Conservation (phyloP, 2,888 invertebrate species). For the Hyalella azteca region DNA sequence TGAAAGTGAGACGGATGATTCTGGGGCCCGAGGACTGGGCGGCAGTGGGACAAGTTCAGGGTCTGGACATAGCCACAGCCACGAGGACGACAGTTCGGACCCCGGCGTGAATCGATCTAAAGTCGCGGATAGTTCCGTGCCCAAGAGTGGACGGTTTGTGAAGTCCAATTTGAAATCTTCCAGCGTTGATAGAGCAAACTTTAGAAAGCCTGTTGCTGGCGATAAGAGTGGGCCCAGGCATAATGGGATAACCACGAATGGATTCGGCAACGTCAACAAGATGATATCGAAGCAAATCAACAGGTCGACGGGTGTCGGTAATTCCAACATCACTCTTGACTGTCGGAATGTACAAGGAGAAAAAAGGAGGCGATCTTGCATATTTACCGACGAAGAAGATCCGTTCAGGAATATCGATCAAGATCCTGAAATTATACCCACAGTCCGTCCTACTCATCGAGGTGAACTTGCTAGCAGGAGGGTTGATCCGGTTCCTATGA, state of each 20-base stretch:
- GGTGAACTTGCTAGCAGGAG: not conserved
- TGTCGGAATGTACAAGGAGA: conserved; percentile 55
- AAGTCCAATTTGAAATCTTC: conserved; percentile 39
- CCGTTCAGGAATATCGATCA: conserved; percentile 39
- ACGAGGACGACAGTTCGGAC: conserved; percentile 55
- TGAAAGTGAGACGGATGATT: conserved; percentile 57
- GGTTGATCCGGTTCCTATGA: not conserved
- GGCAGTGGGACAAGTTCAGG: conserved; percentile 49
- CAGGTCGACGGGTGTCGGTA: conserved; percentile 21
- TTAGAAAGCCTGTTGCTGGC: not conserved
- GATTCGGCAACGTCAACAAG: conserved; percentile 56
- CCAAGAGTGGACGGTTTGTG: conserved; percentile 43
- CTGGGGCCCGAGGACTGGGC: conserved; percentile 49
- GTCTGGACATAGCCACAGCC: conserved; percentile 51
- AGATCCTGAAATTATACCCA: conserved; percentile 43
- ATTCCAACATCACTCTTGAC: conserved; percentile 53
- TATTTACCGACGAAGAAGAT: conserved; percentile 48
- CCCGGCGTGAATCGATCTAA: conserved; percentile 40
- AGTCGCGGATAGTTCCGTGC: not conserved
- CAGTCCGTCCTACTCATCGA: conserved; percentile 14
- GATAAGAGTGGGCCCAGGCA: conserved; percentile 9
- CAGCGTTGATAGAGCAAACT: conserved; percentile 9
- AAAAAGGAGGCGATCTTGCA: conserved; percentile 45
- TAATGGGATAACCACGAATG: conserved; percentile 46
- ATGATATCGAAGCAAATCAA: conserved; percentile 56